These are phyloP conservation scores for Pectinophora gossypiella DNA, from an alignment of 1,140 invertebrate genomes.

Conservation along the genomic window DNA sequence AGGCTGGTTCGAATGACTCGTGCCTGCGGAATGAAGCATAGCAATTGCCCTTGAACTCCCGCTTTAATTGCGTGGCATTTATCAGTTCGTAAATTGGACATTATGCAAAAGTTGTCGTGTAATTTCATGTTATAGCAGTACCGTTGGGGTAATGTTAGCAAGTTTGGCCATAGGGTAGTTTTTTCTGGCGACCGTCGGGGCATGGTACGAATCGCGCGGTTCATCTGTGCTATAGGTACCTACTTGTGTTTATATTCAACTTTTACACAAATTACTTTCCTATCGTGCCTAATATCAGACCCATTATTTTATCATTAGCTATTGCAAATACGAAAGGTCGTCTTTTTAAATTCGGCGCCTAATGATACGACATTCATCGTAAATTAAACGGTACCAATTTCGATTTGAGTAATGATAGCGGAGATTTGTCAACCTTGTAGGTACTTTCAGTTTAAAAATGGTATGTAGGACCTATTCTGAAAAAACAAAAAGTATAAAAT, in stretches of 20 bases:
- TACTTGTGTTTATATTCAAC: constrained; percentile 37
- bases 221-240: constrained; percentile 33
- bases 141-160: constrained; percentile 12
- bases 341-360: constrained; percentile 39
- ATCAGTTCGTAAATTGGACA: constrained; percentile 19
- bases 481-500: too few relatives aligned
- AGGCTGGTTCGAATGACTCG: background rate
- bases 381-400: constrained; percentile 23
- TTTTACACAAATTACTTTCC: constrained; percentile 71
- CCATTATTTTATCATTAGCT: constrained; percentile 72
- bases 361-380: constrained; percentile 30
- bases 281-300: constrained; percentile 64
- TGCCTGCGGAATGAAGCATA: background rate
- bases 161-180: constrained; percentile 63
- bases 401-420: constrained; percentile 7
- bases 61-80: constrained; percentile 12
- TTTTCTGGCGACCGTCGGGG: constrained; percentile 53
- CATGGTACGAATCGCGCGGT: constrained; percentile 53
- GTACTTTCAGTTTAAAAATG: too few relatives aligned
- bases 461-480: too few relatives aligned
- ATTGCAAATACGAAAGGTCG: constrained; percentile 50
- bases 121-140: constrained; percentile 27
- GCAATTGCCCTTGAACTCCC: constrained; percentile 16
- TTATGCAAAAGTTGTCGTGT: constrained; percentile 38
- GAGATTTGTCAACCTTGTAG: too few relatives aligned